Conservation (phyloP, 1,140 invertebrate genomes). For the Yoshiicerus persimilis region DNA sequence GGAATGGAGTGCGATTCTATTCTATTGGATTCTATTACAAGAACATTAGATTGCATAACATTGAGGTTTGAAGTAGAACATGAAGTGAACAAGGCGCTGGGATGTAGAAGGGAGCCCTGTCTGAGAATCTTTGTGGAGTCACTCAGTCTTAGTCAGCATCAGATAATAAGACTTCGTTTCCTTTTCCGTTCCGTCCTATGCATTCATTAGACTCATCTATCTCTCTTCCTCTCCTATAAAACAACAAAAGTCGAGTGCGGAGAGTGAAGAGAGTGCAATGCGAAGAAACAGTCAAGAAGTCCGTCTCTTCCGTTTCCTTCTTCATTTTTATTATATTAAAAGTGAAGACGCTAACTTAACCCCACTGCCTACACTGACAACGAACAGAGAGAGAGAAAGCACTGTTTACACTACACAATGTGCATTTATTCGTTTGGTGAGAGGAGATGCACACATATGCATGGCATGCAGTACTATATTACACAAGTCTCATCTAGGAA, state of each 20-base stretch:
- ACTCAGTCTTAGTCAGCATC: neutral
- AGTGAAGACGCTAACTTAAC: neutral
- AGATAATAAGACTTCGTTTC: conserved; percentile 15
- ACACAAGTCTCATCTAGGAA: neutral
- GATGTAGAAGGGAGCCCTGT: neutral
- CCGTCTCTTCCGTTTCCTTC: neutral
- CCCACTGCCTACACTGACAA: neutral
- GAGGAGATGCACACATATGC: neutral
- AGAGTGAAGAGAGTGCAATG: neutral
- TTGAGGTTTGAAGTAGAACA: neutral
- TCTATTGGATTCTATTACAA: neutral
- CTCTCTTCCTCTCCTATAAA: neutral
- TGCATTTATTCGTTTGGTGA: neutral
- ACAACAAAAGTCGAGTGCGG: neutral
- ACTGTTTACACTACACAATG: too few relatives aligned
- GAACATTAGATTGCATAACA: neutral
- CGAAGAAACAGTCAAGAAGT: neutral
- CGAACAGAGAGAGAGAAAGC: too few relatives aligned
- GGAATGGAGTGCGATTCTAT: neutral
- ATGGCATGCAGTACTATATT: neutral
- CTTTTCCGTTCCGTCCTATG: conserved; percentile 9
- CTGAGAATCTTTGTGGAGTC: neutral
- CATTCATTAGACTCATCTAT: conserved; percentile 22
- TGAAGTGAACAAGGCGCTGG: neutral
- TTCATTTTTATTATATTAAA: neutral